A percentile compares a stretch with the other conserved stretches of the same genome.
Conservation (phyloP, 2,888 invertebrate species). For the Sarcophaga carnaria region DNA sequence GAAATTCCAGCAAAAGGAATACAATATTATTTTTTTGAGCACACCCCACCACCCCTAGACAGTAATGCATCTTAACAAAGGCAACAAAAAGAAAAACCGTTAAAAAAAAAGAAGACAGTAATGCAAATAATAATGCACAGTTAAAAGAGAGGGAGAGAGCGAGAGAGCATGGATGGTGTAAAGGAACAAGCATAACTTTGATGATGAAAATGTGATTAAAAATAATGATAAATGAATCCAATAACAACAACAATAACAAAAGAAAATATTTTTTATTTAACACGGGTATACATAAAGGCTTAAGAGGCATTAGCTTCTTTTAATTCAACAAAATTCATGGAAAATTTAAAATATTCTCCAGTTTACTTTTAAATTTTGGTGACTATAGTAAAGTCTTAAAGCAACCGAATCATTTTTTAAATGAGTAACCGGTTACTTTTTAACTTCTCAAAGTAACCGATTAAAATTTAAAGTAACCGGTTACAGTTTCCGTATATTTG, state of each 20-base stretch:
- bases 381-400: neutral
- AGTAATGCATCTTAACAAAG: neutral
- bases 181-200: neutral
- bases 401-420: neutral
- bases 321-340: too few relatives aligned
- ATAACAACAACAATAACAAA: too few relatives aligned
- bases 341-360: neutral
- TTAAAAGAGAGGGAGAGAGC: too few relatives aligned
- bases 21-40: slow-evolving; percentile 38
- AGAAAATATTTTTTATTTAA: too few relatives aligned
- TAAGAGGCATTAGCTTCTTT: too few relatives aligned
- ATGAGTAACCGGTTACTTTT: neutral
- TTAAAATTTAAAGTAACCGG: neutral
- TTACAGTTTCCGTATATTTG: neutral
- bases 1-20: slow-evolving; percentile 40
- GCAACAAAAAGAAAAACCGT: neutral
- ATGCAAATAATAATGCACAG: slow-evolving; percentile 57
- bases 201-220: slow-evolving; percentile 56
- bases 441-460: neutral
- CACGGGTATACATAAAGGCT: too few relatives aligned
- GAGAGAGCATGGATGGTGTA: too few relatives aligned
- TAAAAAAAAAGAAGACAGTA: slow-evolving; percentile 53
- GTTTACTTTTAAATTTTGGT: neutral
- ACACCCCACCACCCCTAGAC: neutral
- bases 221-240: slow-evolving; percentile 26